These are phyloP conservation scores for Athalia circularis DNA, from an alignment of 2,888 invertebrate genomes.

Conservation along the genomic window DNA sequence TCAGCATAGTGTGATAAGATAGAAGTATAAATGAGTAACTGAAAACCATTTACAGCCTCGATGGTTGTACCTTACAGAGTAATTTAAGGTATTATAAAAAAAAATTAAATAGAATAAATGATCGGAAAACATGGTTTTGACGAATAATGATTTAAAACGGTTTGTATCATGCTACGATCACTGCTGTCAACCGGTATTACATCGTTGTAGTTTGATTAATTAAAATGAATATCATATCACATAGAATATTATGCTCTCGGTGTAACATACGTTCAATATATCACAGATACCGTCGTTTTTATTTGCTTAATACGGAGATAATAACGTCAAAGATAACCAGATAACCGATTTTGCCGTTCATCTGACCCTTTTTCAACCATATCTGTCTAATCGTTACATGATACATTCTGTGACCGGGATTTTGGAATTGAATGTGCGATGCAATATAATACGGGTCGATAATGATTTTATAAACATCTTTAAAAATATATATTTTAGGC, in stretches of 20 bases:
- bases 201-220: no score
- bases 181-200: no score
- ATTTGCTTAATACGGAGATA: no score
- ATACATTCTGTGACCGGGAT: constrained; percentile 29
- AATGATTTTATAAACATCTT: constrained; percentile 42
- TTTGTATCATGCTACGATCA: constrained; percentile 29
- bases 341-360: no score
- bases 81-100: constrained; percentile 4
- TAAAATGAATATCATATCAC: no score
- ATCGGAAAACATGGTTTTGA: constrained; percentile 35
- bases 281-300: no score
- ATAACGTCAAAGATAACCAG: no score
- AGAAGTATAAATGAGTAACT: constrained; percentile 31
- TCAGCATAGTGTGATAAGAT: constrained; percentile 32
- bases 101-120: constrained; percentile 18
- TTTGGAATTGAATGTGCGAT: constrained; percentile 43
- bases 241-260: no score
- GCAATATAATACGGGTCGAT: constrained; percentile 46
- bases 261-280: no score
- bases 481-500: constrained; percentile 36
- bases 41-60: constrained; percentile 34
- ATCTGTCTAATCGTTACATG: constrained; percentile 5
- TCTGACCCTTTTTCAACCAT: no score
- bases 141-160: constrained; percentile 18
- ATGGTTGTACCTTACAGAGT: constrained; percentile 25